Evolutionary conservation across 2,888 invertebrate genomes (phyloP).

Genomic region (Amiota minor): DNA sequence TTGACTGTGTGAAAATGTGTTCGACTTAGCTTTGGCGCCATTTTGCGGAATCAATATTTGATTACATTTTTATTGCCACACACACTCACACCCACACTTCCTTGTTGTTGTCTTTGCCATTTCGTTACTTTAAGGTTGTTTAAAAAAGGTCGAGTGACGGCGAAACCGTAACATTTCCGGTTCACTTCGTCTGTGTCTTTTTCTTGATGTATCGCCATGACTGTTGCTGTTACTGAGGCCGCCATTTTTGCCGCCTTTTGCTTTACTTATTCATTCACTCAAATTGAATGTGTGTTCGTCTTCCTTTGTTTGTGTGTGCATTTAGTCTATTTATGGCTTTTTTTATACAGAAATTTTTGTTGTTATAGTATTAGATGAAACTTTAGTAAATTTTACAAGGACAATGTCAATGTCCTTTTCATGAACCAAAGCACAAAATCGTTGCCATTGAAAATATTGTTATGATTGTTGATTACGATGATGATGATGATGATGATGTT

Average conservation of each 20-base stretch:
- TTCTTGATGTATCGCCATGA: conserved; percentile 18
- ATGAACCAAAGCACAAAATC: not conserved
- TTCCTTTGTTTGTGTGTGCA: not conserved
- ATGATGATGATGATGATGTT: too few relatives aligned
- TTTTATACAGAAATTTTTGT: conserved; percentile 22
- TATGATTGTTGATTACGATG: too few relatives aligned
- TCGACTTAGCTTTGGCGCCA: not conserved
- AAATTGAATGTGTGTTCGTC: not conserved
- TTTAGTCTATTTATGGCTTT: conserved; percentile 13
- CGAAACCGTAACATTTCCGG: not conserved
- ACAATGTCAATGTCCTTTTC: conserved; percentile 50
- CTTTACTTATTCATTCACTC: too few relatives aligned
- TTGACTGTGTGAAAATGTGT: conserved; percentile 9
- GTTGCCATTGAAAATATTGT: too few relatives aligned
- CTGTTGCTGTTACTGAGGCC: conserved; percentile 14
- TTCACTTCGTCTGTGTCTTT: conserved; percentile 10
- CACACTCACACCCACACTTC: not conserved
- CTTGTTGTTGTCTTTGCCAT: too few relatives aligned
- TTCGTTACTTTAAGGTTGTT: too few relatives aligned
- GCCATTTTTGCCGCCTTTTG: conserved; percentile 2
- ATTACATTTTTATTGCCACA: conserved; percentile 7
- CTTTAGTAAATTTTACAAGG: conserved; percentile 28
- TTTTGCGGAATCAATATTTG: conserved; percentile 24
- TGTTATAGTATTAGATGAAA: conserved; percentile 28
- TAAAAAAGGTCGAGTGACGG: not conserved